Percentiles rank a stretch among this genome's conserved stretches.
phyloP scores from a whole-genome alignment of 2,888 invertebrate genomes.

The Drosophila limbata region DNA sequence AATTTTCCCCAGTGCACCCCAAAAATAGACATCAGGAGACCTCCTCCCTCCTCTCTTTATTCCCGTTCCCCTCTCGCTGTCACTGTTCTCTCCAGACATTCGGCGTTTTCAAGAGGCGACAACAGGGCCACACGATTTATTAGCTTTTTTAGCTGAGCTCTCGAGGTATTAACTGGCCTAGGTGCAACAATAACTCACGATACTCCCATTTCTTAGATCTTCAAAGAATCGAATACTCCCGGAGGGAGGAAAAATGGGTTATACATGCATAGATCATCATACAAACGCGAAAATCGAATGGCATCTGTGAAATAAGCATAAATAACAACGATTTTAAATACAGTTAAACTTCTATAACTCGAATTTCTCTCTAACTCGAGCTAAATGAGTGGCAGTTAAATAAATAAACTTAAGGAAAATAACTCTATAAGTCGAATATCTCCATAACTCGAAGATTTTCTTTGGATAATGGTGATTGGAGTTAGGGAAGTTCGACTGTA shows the following conservation, averaged over 20 bases:
- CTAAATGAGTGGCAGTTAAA: too few relatives aligned
- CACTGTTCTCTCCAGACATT: not conserved
- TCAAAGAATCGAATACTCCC: not conserved
- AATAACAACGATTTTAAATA: too few relatives aligned
- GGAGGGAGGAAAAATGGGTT: conserved; percentile 1
- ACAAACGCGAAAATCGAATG: not conserved
- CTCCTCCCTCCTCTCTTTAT: not conserved
- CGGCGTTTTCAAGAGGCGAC: conserved; percentile 31
- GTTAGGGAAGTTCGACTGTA: too few relatives aligned
- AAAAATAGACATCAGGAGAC: conserved; percentile 56
- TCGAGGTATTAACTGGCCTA: conserved; percentile 49
- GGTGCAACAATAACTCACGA: conserved; percentile 49
- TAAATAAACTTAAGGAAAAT: too few relatives aligned
- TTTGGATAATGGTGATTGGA: too few relatives aligned
- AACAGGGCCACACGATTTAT: conserved; percentile 55
- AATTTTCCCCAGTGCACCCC: conserved; percentile 44
- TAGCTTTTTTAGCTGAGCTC: conserved; percentile 51
- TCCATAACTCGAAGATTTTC: too few relatives aligned
- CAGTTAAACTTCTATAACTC: too few relatives aligned
- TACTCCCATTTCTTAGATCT: conserved; percentile 11
- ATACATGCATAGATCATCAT: not conserved
- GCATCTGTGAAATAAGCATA: not conserved
- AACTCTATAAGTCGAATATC: too few relatives aligned
- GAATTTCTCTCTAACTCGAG: too few relatives aligned
- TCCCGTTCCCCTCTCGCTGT: not conserved